Evolutionary conservation across 2,888 invertebrate species (phyloP).

Genomic region (Seira musarum): DNA sequence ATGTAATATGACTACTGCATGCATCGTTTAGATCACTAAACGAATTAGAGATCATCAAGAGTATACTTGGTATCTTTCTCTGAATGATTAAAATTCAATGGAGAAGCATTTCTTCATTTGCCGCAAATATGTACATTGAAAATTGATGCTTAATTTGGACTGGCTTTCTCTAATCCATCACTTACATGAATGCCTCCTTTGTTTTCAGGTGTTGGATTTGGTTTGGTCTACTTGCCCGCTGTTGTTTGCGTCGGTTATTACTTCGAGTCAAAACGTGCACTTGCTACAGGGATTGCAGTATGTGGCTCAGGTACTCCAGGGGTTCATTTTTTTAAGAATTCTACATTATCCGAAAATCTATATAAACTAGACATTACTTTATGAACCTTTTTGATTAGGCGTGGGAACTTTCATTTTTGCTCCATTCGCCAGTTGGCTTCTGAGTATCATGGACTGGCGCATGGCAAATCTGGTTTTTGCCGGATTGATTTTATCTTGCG

Average conservation of each 20-base stretch:
- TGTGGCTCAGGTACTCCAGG: conserved; percentile 84
- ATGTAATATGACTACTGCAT: too few relatives aligned
- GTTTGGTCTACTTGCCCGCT: conserved; percentile 95
- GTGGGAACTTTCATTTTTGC: conserved; percentile 97
- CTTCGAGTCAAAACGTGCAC: conserved; percentile 94
- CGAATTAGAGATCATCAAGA: too few relatives aligned
- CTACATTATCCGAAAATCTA: neutral
- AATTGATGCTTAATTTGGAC: too few relatives aligned
- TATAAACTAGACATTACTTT: too few relatives aligned
- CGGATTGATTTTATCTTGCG: conserved; percentile 93
- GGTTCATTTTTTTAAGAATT: too few relatives aligned
- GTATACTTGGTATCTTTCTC: too few relatives aligned
- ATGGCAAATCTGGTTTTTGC: conserved; percentile 92
- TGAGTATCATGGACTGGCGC: conserved; percentile 86
- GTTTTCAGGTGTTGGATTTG: conserved; percentile 88
- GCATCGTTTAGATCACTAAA: too few relatives aligned
- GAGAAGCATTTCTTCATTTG: too few relatives aligned
- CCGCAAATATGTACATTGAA: too few relatives aligned
- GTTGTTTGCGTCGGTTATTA: conserved; percentile 98
- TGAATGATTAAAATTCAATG: too few relatives aligned
- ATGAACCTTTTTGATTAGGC: conserved; percentile 74
- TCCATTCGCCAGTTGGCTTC: conserved; percentile 86
- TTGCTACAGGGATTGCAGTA: conserved; percentile 87
- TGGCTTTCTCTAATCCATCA: too few relatives aligned
- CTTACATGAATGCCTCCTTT: too few relatives aligned